Evolutionary conservation across 2,888 invertebrate genomes (phyloP).

Genomic region (Dicyrtoma fusca): DNA sequence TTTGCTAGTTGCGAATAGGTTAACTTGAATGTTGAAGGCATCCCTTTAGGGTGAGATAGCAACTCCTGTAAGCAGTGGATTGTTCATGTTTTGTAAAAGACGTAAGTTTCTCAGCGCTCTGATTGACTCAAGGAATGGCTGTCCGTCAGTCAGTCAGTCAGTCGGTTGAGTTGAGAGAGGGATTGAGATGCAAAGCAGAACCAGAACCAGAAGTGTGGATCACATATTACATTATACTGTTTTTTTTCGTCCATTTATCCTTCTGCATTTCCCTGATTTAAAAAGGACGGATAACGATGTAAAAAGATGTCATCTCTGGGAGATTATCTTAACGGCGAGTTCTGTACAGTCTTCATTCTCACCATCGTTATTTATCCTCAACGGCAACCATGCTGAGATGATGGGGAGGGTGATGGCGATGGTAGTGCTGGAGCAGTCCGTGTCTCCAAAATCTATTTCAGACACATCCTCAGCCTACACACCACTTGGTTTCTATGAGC

Average conservation of each 20-base stretch:
- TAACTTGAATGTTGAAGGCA: too few relatives aligned
- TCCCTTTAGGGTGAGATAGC: too few relatives aligned
- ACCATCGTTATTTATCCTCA: too few relatives aligned
- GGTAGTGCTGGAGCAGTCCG: too few relatives aligned
- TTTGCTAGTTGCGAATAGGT: too few relatives aligned
- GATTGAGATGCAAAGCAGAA: slow-evolving; percentile 17
- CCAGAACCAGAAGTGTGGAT: neutral
- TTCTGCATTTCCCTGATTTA: slow-evolving; percentile 2
- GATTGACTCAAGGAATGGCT: slow-evolving; percentile 34
- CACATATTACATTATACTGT: too few relatives aligned
- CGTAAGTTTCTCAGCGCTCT: slow-evolving; percentile 27
- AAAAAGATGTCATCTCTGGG: slow-evolving; percentile 6
- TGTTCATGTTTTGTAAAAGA: too few relatives aligned
- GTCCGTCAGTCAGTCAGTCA: neutral
- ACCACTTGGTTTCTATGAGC: neutral
- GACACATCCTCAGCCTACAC: neutral
- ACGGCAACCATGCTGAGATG: neutral
- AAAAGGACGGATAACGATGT: slow-evolving; percentile 27
- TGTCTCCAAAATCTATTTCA: too few relatives aligned
- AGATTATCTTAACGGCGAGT: neutral
- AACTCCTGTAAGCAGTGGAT: too few relatives aligned
- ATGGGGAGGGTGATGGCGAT: too few relatives aligned
- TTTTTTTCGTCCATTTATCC: neutral
- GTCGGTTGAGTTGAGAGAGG: neutral
- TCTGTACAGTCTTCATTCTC: neutral